phyloP scores from a whole-genome alignment of 35 echinoderm and acorn worm species.

The Heliocidaris tuberculata region DNA sequence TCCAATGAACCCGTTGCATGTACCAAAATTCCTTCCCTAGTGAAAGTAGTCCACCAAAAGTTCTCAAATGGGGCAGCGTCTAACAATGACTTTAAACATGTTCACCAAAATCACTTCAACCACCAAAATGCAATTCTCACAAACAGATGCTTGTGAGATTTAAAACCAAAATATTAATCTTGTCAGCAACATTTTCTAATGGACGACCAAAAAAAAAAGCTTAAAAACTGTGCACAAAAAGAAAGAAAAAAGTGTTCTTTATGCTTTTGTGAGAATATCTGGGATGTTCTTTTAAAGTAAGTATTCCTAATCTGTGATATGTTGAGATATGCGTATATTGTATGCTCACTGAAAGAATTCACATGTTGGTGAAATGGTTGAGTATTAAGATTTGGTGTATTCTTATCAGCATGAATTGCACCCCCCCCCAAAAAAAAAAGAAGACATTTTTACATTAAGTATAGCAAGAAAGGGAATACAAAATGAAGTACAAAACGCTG shows the following conservation, averaged over 20 bases:
- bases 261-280: background rate
- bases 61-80: slow-evolving; percentile 25
- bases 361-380: background rate
- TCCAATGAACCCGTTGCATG: background rate
- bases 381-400: background rate
- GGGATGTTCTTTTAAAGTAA: background rate
- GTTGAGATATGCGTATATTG: background rate
- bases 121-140: slow-evolving; percentile 17
- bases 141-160: background rate
- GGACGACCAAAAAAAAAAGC: background rate
- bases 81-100: background rate
- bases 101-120: slow-evolving; percentile 9
- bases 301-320: background rate
- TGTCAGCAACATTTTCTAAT: background rate
- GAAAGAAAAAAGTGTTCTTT: background rate
- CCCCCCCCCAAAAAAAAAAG: too few species aligned
- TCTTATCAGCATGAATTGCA: background rate
- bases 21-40: background rate
- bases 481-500: too few species aligned
- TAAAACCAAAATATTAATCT: background rate
- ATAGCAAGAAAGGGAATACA: too few species aligned
- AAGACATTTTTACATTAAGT: too few species aligned
- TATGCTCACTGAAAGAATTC: background rate
- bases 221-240: background rate
- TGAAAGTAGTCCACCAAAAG: slow-evolving; percentile 13